Percentiles rank a stretch among this genome's conserved stretches.
Evolutionary conservation across 1,140 invertebrate species (phyloP).

Genomic region (Drosophila repleta): DNA sequence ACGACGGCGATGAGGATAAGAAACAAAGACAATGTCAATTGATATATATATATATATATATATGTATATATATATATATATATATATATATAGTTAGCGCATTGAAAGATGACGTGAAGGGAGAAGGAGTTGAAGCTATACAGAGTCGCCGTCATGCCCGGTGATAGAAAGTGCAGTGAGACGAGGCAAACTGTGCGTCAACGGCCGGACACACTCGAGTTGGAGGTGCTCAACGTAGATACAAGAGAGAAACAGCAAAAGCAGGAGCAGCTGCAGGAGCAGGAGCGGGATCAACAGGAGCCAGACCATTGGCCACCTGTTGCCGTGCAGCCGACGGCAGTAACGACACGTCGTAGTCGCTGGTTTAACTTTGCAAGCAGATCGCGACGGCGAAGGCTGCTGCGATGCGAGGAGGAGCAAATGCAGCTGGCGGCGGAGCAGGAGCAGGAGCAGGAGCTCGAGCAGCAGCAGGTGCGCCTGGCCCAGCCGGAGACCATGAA

Average conservation of each 20-base stretch:
- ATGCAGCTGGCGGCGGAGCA: conserved; percentile 29
- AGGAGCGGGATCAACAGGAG: not conserved
- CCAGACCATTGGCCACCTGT: not conserved
- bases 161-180: conserved; percentile 43
- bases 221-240: conserved; percentile 57
- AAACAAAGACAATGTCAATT: no score
- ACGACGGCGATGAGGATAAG: no score
- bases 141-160: conserved; percentile 52
- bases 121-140: not conserved
- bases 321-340: not conserved
- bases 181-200: conserved; percentile 51
- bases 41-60: no score
- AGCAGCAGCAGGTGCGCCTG: conserved; percentile 38
- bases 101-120: conserved; percentile 3
- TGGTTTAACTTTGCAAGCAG: conserved; percentile 60
- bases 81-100: not conserved
- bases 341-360: conserved; percentile 34
- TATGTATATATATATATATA: no score
- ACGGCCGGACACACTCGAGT: conserved; percentile 73
- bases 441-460: conserved; percentile 8
- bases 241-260: not conserved
- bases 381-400: conserved; percentile 43
- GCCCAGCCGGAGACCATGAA: conserved; percentile 69
- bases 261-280: not conserved
- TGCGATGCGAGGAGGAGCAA: conserved; percentile 46